Percentiles rank a stretch among this genome's conserved stretches.
phyloP scores from a whole-genome alignment of 2,888 invertebrate genomes.

The Oscheius sp. region DNA sequence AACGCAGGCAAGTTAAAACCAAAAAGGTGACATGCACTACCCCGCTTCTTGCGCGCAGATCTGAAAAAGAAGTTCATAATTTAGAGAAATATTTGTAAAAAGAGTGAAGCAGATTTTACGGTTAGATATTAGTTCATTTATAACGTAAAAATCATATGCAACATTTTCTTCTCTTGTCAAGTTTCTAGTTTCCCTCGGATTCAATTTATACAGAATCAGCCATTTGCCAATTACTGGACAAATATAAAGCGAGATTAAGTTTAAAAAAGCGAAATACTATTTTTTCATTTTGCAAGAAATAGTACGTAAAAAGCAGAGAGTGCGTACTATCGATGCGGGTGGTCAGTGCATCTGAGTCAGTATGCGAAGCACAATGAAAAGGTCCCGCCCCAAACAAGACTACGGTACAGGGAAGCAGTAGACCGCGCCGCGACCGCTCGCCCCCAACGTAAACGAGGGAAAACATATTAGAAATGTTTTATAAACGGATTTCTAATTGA shows the following conservation, averaged over 20 bases:
- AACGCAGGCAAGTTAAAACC: constrained; percentile 32
- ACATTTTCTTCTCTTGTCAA: background rate
- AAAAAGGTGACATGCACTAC: constrained; percentile 32
- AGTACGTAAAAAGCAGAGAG: constrained; percentile 24
- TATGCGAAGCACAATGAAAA: constrained; percentile 24
- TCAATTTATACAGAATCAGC: background rate
- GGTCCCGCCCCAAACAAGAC: constrained; percentile 30
- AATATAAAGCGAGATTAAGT: background rate
- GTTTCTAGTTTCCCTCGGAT: background rate
- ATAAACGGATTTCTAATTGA: background rate
- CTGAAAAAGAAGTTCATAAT: constrained; percentile 16
- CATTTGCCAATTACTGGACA: background rate
- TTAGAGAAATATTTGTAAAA: background rate
- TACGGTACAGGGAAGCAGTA: constrained; percentile 25
- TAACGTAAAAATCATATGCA: too few relatives aligned
- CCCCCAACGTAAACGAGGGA: constrained; percentile 30
- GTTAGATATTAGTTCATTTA: too few relatives aligned
- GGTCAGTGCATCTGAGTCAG: constrained; percentile 36
- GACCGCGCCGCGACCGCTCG: constrained; percentile 38
- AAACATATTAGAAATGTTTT: constrained; percentile 15
- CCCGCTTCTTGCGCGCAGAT: constrained; percentile 29
- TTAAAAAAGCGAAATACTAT: too few relatives aligned
- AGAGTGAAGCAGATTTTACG: background rate
- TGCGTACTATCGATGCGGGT: constrained; percentile 34
- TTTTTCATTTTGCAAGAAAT: background rate